Evolutionary conservation across 2,113 vertebrate genomes (phyloP).

Genomic region (Sisor rabdophorus): DNA sequence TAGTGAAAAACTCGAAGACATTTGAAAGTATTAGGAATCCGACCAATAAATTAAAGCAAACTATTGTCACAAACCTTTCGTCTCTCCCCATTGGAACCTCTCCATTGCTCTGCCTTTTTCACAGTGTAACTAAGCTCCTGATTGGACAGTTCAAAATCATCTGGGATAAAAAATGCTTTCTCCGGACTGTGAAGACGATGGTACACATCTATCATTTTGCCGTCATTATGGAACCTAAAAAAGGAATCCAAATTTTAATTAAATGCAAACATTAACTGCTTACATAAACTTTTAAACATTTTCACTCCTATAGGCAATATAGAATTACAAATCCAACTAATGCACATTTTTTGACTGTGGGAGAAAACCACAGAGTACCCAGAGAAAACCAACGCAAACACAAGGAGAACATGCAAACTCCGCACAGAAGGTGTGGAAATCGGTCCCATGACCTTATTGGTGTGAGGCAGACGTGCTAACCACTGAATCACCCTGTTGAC

Average conservation of each 20-base stretch:
- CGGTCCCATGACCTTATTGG: no score
- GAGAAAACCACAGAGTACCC: no score
- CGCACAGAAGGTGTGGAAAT: no score
- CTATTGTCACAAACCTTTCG: conserved; percentile 73
- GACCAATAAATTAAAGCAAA: not conserved
- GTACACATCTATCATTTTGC: conserved; percentile 79
- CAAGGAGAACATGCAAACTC: no score
- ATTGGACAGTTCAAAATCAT: conserved; percentile 85
- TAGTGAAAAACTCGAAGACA: conserved; percentile 39
- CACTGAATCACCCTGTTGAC: no score
- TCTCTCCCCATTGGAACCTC: conserved; percentile 82
- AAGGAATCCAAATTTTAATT: conserved; percentile 7
- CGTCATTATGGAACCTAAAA: conserved; percentile 76
- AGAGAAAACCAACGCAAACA: no score
- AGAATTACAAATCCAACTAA: no score
- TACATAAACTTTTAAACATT: no score
- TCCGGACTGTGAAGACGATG: conserved; percentile 76
- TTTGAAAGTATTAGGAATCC: not conserved
- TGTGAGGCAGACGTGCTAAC: no score
- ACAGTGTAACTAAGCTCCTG: conserved; percentile 86
- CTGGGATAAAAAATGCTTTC: conserved; percentile 75
- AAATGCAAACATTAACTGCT: not conserved
- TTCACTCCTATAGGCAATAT: no score
- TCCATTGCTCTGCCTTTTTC: conserved; percentile 86
- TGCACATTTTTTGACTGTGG: no score